Evolutionary conservation across 1,140 invertebrate species (phyloP).

Genomic region (Cepaea nemoralis): DNA sequence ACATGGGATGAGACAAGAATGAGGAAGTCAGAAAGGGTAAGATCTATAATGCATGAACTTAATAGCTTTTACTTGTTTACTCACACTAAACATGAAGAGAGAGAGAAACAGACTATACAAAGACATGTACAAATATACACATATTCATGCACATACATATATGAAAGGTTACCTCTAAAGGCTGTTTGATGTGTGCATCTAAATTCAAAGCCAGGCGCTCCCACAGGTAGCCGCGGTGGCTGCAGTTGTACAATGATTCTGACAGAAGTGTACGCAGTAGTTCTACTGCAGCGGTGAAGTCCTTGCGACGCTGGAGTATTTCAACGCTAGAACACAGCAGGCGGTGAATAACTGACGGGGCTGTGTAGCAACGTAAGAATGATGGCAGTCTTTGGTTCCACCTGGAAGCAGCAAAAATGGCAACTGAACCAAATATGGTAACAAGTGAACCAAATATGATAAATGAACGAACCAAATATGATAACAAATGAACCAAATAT

Average conservation of each 20-base stretch:
- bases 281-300: conserved; percentile 72
- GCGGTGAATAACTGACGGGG: conserved; percentile 71
- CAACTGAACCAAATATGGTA: background rate
- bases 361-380: conserved; percentile 73
- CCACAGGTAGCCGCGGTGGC: conserved; percentile 74
- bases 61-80: too few relatives aligned
- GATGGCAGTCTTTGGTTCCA: conserved; percentile 69
- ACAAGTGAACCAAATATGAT: background rate
- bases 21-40: too few relatives aligned
- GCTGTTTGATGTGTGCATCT: conserved; percentile 74
- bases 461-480: too few relatives aligned
- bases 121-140: too few relatives aligned
- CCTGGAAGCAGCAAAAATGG: conserved; percentile 43
- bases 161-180: conserved; percentile 58
- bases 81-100: too few relatives aligned
- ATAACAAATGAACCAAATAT: too few relatives aligned
- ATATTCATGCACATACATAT: background rate
- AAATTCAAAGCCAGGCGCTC: conserved; percentile 75
- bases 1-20: too few relatives aligned
- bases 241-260: conserved; percentile 70
- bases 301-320: conserved; percentile 71
- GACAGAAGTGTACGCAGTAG: conserved; percentile 71
- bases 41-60: too few relatives aligned
- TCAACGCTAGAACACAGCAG: conserved; percentile 73
- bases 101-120: background rate